phyloP scores from a whole-genome alignment of 2,113 vertebrate species.

The Dryoscopus gambensis region DNA sequence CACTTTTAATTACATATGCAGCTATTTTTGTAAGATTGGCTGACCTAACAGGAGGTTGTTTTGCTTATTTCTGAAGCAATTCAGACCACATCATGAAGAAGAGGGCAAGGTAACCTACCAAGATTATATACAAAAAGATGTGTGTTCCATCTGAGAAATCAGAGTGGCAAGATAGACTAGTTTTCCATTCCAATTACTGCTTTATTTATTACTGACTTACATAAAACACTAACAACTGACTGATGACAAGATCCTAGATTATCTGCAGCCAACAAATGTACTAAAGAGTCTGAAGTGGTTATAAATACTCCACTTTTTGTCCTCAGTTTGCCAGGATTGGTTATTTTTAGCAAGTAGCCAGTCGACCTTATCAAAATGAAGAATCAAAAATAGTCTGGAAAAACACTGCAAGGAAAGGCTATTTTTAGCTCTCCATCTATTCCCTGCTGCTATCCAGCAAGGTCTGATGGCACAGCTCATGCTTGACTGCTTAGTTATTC shows the following conservation, averaged over 20 bases:
- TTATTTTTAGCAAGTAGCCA: conserved; percentile 85
- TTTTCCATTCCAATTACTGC: conserved; percentile 13
- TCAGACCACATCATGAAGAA: neutral
- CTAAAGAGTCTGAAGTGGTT: conserved; percentile 44
- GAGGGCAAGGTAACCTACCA: neutral
- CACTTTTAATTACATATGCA: neutral
- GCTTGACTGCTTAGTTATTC: conserved; percentile 62
- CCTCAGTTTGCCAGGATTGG: conserved; percentile 76
- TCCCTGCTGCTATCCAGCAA: conserved; percentile 63
- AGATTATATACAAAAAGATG: neutral
- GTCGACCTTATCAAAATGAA: conserved; percentile 84
- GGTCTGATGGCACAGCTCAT: conserved; percentile 60
- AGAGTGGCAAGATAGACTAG: neutral
- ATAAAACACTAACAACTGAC: conserved; percentile 58
- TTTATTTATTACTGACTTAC: conserved; percentile 51
- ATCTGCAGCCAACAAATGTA: conserved; percentile 47
- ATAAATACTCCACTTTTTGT: conserved; percentile 78
- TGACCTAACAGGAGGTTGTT: neutral
- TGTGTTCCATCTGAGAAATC: neutral
- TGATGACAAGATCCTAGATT: conserved; percentile 13
- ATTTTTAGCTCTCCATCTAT: conserved; percentile 70
- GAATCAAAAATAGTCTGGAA: conserved; percentile 82
- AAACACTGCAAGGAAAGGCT: conserved; percentile 71
- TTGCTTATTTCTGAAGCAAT: neutral
- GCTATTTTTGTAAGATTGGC: neutral